These are phyloP conservation scores for Seriola aureovittata DNA, from an alignment of 2,113 vertebrate species.

Conservation along the genomic window DNA sequence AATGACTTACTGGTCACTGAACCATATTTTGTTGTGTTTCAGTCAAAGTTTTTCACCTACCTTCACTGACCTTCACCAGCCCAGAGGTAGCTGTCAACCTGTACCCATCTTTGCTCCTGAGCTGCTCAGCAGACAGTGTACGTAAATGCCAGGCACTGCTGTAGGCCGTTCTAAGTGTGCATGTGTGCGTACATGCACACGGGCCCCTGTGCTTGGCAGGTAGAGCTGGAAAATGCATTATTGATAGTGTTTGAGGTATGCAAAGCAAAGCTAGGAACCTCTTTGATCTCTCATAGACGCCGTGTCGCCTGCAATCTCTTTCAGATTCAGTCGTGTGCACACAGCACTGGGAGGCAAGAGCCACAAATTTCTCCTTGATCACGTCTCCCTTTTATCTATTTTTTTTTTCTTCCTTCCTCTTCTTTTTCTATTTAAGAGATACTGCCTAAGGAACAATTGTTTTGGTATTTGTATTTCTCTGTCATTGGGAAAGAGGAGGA, in stretches of 20 bases:
- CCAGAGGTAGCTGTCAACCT: slow-evolving; percentile 61
- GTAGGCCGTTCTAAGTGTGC: slow-evolving; percentile 50
- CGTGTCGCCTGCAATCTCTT: slow-evolving; percentile 65
- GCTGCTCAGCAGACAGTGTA: slow-evolving; percentile 39
- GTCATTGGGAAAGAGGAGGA: slow-evolving; percentile 33
- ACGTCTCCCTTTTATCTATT: slow-evolving; percentile 70
- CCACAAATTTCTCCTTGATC: slow-evolving; percentile 73
- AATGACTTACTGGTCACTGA: slow-evolving; percentile 13
- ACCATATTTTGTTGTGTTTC: slow-evolving; percentile 26
- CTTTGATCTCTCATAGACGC: slow-evolving; percentile 77
- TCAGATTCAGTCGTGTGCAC: slow-evolving; percentile 52
- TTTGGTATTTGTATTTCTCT: slow-evolving; percentile 61
- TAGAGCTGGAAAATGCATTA: slow-evolving; percentile 73
- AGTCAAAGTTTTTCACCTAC: slow-evolving; percentile 30
- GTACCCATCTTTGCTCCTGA: slow-evolving; percentile 40
- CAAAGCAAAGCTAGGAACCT: slow-evolving; percentile 66
- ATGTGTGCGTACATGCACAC: slow-evolving; percentile 24
- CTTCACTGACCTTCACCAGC: slow-evolving; percentile 42
- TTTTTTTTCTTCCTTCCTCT: slow-evolving; percentile 8
- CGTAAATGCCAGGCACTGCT: slow-evolving; percentile 65
- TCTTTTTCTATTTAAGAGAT: slow-evolving; percentile 49
- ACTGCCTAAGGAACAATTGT: slow-evolving; percentile 52
- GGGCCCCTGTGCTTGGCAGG: slow-evolving; percentile 38
- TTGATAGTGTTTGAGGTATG: slow-evolving; percentile 78
- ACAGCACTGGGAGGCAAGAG: slow-evolving; percentile 58